Evolutionary conservation across 37 sponge, comb jelly and placozoan genomes (phyloP), one percentile per base, ranked within the genome.

Genomic region (Theonella swinhoei): DNA sequence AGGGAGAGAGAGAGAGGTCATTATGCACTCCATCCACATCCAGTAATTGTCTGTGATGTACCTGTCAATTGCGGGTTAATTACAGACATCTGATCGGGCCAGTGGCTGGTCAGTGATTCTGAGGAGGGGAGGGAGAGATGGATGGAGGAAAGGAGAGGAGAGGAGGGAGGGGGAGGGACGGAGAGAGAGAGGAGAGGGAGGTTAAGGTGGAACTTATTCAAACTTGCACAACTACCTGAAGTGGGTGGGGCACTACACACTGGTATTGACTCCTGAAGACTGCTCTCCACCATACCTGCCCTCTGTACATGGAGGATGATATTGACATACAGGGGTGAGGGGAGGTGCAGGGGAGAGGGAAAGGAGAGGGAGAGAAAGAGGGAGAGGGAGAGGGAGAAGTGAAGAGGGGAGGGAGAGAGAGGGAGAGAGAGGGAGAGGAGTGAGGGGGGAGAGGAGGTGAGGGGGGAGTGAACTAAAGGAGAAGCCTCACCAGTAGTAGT

Each of bases 401-500:
- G 40, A 39, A 2, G 65, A 40, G 34, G 22, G 36, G n/a, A 39
- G 58, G 54, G 47, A 28, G 70, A 38, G 54, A 68, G 62, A 71
- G 65, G 14, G 17, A 2, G 25, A 23, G 75, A 41, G 4, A 54
- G 61, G 58, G 64, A n/a, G 62, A 41, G 35, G 60, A 39, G 61
- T 31, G 71, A 34, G 54, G 47, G 25, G 70, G 47, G 54, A 68
- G 62, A 71, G 65, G 14, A 2, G 2, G 25, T 24, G 75, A 41
- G 4, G 31, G 61, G 58, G 64, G n/a, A 74, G 65, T 36, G 60
- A 39, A 36, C 28, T 58, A 33, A 60, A 68, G 71, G 60, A 28
- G 76, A 35, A 28, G 63, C 61, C 74, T 54, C 47, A 87, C 78
- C 39, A 68, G 32, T 9, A 74, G 84, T 28, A 89, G 67, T 68